Percentiles rank a stretch among this genome's conserved stretches.
These are phyloP conservation scores for Cremastobaeus sp. DNA, from an alignment of 2,888 invertebrate species.

Conservation along the genomic window DNA sequence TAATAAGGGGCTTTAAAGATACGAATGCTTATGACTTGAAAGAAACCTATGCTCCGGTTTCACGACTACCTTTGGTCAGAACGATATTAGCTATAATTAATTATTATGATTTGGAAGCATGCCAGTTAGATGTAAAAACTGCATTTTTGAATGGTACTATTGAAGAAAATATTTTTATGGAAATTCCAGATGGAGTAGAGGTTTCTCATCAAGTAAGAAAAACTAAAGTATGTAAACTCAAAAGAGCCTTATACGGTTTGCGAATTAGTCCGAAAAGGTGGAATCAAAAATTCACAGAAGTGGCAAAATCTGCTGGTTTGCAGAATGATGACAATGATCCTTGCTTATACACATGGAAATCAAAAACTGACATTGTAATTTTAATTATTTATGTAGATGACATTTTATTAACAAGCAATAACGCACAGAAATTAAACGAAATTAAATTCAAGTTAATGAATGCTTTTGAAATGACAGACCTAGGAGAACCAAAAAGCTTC, in stretches of 20 bases:
- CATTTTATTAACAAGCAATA: constrained; percentile 54
- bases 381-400: constrained; percentile 50
- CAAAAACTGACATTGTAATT: background rate
- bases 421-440: constrained; percentile 36
- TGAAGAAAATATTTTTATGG: background rate
- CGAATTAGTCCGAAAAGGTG: constrained; percentile 41
- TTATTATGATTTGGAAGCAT: background rate
- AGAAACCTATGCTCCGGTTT: constrained; percentile 45
- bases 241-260: constrained; percentile 31
- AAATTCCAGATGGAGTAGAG: background rate
- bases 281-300: constrained; percentile 33
- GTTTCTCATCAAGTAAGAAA: background rate
- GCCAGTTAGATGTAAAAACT: too few relatives aligned
- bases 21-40: constrained; percentile 31
- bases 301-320: constrained; percentile 26
- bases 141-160: background rate
- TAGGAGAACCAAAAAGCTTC: constrained; percentile 49
- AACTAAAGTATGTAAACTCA: constrained; percentile 1
- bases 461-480: constrained; percentile 54
- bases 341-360: background rate
- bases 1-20: constrained; percentile 49
- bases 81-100: background rate
- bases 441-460: constrained; percentile 37
- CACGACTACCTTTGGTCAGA: constrained; percentile 29
- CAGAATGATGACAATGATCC: constrained; percentile 10